phyloP scores from a whole-genome alignment of 2,888 invertebrate genomes.

The Sturmia bella region DNA sequence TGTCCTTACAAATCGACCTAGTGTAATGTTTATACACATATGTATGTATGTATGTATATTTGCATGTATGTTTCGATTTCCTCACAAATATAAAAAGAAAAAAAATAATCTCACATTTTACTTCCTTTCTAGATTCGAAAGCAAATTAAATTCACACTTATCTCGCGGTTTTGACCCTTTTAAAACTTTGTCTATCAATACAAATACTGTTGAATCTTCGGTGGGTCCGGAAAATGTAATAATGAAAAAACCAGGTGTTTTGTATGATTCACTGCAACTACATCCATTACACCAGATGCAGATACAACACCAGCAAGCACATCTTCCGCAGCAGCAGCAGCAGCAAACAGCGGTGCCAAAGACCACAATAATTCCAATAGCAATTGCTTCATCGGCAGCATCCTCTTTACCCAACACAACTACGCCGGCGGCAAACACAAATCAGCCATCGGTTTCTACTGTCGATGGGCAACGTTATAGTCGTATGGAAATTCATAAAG shows the following conservation, averaged over 20 bases:
- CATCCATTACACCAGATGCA: slow-evolving; percentile 78
- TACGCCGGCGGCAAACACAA: slow-evolving; percentile 56
- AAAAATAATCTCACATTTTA: slow-evolving; percentile 10
- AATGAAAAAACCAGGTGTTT: slow-evolving; percentile 76
- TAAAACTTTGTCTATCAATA: slow-evolving; percentile 80
- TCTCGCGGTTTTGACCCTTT: slow-evolving; percentile 81
- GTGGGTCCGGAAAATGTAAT: slow-evolving; percentile 66
- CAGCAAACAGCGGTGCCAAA: slow-evolving; percentile 62
- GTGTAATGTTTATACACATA: too few species aligned
- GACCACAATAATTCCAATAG: slow-evolving; percentile 59
- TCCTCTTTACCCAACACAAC: slow-evolving; percentile 22
- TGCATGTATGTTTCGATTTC: too few species aligned
- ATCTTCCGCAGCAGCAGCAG: slow-evolving; percentile 63
- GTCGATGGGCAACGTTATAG: slow-evolving; percentile 78
- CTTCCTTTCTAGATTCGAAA: slow-evolving; percentile 76
- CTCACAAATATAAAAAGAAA: too few species aligned
- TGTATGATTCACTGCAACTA: slow-evolving; percentile 78
- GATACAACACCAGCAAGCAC: slow-evolving; percentile 71
- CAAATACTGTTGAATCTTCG: slow-evolving; percentile 70
- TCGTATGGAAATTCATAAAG: slow-evolving; percentile 80
- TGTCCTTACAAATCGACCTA: too few species aligned
- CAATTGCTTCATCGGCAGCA: slow-evolving; percentile 47
- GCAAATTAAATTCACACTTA: slow-evolving; percentile 80
- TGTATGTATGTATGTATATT: neutral
- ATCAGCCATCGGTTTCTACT: slow-evolving; percentile 65